A percentile compares a stretch with the other conserved stretches of the same genome.
phyloP scores from a whole-genome alignment of 2,113 vertebrate species.

The Solea senegalensis region DNA sequence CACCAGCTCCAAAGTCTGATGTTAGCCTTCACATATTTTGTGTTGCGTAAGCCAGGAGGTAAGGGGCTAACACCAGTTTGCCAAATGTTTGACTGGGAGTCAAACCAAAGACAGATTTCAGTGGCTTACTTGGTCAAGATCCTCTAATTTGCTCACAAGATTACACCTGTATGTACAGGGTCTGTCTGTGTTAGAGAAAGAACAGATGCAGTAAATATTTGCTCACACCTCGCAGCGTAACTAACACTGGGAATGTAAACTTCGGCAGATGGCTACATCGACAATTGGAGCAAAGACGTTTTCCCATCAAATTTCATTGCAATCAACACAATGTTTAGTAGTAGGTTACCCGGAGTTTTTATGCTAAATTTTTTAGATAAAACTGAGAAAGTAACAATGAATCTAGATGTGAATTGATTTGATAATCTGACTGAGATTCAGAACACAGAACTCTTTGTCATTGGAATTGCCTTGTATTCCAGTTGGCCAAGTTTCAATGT shows the following conservation, averaged over 20 bases:
- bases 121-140: conserved; percentile 10
- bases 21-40: not conserved
- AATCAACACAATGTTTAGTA: conserved; percentile 15
- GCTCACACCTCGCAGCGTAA: conserved; percentile 13
- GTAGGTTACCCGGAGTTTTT: not conserved
- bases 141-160: conserved; percentile 12
- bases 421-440: conserved; percentile 13
- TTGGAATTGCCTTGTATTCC: not conserved
- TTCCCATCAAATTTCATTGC: not conserved
- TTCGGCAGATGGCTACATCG: conserved; percentile 52
- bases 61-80: not conserved
- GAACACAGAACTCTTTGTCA: too few relatives aligned
- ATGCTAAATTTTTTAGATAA: conserved; percentile 4
- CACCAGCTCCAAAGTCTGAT: not conserved
- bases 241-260: conserved; percentile 28
- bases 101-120: not conserved
- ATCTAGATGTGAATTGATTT: conserved; percentile 25
- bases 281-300: conserved; percentile 12
- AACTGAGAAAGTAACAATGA: conserved; percentile 14
- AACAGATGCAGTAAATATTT: conserved; percentile 55
- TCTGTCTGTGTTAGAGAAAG: conserved; percentile 12
- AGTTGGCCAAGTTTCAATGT: conserved; percentile 13
- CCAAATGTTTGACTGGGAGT: not conserved
- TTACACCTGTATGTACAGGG: conserved; percentile 29
- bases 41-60: not conserved